Conservation (phyloP, 2,113 vertebrate species). For the Brachionichthys hirsutus region DNA sequence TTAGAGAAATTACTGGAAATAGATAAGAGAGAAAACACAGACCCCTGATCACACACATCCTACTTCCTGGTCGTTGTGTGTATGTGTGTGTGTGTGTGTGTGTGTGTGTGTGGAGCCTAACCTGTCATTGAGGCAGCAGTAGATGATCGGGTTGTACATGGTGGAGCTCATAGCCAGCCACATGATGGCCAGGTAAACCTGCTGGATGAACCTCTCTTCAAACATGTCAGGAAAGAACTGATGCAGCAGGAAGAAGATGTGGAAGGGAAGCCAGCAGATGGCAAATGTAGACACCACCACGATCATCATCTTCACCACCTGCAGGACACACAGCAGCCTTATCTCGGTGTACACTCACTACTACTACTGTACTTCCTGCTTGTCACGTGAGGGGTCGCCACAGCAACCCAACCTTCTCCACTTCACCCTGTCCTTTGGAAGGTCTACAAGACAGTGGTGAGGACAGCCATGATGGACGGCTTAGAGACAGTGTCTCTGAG, state of each 20-base stretch:
- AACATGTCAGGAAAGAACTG: constrained; percentile 83
- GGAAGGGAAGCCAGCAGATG: constrained; percentile 94
- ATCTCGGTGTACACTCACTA: too few relatives aligned
- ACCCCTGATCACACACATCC: too few relatives aligned
- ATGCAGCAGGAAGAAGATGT: constrained; percentile 91
- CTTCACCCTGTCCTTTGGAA: too few relatives aligned
- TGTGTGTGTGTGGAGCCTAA: constrained; percentile 45
- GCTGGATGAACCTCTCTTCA: constrained; percentile 85
- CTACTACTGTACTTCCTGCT: too few relatives aligned
- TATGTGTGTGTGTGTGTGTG: constrained; percentile 13
- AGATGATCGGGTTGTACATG: constrained; percentile 99
- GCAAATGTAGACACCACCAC: constrained; percentile 94
- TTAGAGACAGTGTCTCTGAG: too few relatives aligned
- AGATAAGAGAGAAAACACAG: too few relatives aligned
- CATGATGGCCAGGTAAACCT: constrained; percentile 92
- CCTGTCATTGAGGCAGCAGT: constrained; percentile 98
- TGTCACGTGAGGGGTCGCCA: too few relatives aligned
- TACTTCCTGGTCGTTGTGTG: not conserved
- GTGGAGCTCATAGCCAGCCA: constrained; percentile 99
- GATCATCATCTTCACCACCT: constrained; percentile 99
- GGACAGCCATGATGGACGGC: too few relatives aligned
- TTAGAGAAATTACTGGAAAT: too few relatives aligned
- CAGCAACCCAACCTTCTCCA: too few relatives aligned
- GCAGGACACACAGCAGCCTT: constrained; percentile 15
- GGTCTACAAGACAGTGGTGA: too few relatives aligned